phyloP scores from a whole-genome alignment of 2,113 vertebrate genomes.

The Emydura subglobosa region DNA sequence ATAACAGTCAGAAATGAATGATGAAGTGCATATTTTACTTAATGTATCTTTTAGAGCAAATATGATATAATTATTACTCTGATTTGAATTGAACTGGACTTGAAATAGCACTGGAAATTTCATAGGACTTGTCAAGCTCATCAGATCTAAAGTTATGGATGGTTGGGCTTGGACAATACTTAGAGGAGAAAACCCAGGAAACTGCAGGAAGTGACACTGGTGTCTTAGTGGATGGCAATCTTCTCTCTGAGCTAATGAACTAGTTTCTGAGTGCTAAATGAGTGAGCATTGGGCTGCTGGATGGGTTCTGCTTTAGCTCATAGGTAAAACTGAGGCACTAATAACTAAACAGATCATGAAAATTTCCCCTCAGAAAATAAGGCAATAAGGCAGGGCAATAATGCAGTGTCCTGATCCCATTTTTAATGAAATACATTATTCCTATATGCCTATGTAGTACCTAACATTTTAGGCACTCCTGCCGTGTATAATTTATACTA shows the following conservation, averaged over 20 bases:
- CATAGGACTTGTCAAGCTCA: constrained; percentile 21
- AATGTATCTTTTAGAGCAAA: neutral
- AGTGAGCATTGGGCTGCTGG: neutral
- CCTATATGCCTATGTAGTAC: fast-evolving
- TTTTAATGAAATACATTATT: neutral
- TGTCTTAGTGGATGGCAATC: fast-evolving
- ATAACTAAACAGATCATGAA: neutral
- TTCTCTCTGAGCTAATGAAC: fast-evolving
- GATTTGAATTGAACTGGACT: neutral
- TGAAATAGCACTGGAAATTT: neutral
- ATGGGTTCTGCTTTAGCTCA: fast-evolving
- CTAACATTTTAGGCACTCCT: neutral
- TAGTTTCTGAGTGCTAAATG: neutral
- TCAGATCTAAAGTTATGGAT: neutral
- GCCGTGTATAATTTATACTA: neutral
- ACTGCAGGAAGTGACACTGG: neutral
- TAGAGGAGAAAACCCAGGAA: neutral
- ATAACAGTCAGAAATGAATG: neutral
- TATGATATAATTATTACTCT: neutral
- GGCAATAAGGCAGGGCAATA: neutral
- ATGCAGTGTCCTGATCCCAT: fast-evolving
- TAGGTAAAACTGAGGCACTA: no score
- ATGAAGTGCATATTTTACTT: neutral
- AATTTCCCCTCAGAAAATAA: neutral
- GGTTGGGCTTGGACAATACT: neutral